These are phyloP conservation scores for Empis stercorea DNA, from an alignment of 2,888 invertebrate genomes.

Conservation along the genomic window DNA sequence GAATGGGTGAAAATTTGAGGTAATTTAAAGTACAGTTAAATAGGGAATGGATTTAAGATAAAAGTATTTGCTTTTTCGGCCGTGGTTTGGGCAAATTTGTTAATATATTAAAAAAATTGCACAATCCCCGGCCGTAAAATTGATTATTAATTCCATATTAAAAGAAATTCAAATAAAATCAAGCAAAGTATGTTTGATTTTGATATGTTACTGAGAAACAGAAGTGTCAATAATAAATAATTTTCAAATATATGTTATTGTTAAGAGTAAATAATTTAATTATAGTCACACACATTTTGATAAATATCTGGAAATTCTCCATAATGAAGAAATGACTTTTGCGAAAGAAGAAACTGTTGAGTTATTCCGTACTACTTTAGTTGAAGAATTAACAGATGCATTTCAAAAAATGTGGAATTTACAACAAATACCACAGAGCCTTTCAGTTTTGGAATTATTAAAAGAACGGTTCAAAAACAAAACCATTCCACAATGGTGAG, in stretches of 20 bases:
- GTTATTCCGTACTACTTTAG: background rate
- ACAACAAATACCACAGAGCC: conserved; percentile 14
- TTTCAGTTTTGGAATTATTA: conserved; percentile 17
- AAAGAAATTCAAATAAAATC: conserved; percentile 11
- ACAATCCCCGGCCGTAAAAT: conserved; percentile 29
- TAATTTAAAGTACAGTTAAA: conserved; percentile 10
- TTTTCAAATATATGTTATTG: background rate
- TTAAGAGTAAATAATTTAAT: background rate
- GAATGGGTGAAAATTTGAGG: conserved; percentile 19
- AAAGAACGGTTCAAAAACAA: conserved; percentile 18
- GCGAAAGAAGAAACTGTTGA: background rate
- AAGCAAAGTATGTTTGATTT: too few species aligned
- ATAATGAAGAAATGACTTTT: background rate
- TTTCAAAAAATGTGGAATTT: conserved; percentile 18
- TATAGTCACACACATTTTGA: conserved; percentile 3
- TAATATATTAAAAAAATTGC: conserved; percentile 16
- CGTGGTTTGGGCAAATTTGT: conserved; percentile 24
- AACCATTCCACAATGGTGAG: conserved; percentile 18
- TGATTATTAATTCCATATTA: too few species aligned
- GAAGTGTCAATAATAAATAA: too few species aligned
- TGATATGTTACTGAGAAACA: too few species aligned
- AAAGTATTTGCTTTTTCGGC: conserved; percentile 15
- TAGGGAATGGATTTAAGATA: too few species aligned
- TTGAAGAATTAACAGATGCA: background rate
- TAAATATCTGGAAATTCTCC: background rate